Evolutionary conservation across 2,113 vertebrate genomes (phyloP).

Genomic region (Alaudala cheleensis): DNA sequence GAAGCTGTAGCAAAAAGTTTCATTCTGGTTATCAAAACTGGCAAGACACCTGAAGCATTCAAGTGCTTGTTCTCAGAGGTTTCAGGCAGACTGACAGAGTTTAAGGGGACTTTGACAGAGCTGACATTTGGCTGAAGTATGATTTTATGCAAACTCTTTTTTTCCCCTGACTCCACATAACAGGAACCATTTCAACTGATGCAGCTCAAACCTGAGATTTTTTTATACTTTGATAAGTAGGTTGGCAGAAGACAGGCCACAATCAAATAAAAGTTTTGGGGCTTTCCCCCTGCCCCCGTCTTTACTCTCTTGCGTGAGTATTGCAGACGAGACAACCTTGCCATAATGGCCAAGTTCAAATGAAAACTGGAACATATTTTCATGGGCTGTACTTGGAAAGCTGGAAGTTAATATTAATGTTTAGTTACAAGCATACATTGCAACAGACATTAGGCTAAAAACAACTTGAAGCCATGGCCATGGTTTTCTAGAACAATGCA

Average conservation of each 20-base stretch:
- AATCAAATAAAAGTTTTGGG: not conserved
- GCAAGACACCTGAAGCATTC: not conserved
- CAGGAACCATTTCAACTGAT: not conserved
- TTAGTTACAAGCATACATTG: not conserved
- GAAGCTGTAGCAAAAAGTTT: not conserved
- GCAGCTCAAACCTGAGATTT: not conserved
- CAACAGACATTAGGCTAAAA: not conserved
- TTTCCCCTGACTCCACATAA: not conserved
- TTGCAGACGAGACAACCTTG: not conserved
- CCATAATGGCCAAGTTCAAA: not conserved
- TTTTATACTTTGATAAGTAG: not conserved
- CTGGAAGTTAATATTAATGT: not conserved
- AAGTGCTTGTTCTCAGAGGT: not conserved
- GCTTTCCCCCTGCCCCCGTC: not conserved
- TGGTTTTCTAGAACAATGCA: not conserved
- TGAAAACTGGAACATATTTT: not conserved
- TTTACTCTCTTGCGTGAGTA: not conserved
- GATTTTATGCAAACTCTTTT: not conserved
- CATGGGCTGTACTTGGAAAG: not conserved
- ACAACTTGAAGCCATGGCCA: not conserved
- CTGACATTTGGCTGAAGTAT: not conserved
- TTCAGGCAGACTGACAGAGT: not conserved
- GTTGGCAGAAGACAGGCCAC: not conserved
- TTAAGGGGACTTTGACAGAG: not conserved
- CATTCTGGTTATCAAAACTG: not conserved